Conservation (phyloP, 2,888 invertebrate species). For the Mimachlamys varia region DNA sequence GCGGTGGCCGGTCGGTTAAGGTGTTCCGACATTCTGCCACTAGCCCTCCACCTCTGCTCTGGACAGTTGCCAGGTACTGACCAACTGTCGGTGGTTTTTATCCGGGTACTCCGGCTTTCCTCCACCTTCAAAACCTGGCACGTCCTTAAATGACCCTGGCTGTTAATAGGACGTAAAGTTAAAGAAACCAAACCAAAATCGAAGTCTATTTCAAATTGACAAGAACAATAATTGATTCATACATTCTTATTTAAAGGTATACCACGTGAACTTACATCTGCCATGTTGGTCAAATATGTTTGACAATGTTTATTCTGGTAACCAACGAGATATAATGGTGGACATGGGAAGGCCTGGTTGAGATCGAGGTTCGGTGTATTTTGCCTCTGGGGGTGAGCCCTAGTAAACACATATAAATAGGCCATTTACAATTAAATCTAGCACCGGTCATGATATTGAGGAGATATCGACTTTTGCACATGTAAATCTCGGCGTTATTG, state of each 20-base stretch:
- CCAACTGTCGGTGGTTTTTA: too few relatives aligned
- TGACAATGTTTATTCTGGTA: neutral
- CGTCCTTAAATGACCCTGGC: too few relatives aligned
- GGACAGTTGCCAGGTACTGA: too few relatives aligned
- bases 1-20: too few relatives aligned
- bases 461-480: neutral
- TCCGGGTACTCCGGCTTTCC: too few relatives aligned
- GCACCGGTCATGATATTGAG: conserved; percentile 12
- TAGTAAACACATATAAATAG: neutral
- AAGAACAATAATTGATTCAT: neutral
- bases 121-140: too few relatives aligned
- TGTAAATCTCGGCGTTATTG: neutral
- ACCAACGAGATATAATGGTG: neutral
- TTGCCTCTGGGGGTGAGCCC: neutral
- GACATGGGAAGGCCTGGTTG: neutral
- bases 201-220: too few relatives aligned
- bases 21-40: too few relatives aligned
- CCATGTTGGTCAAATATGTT: neutral
- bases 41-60: too few relatives aligned
- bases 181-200: too few relatives aligned
- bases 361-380: neutral
- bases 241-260: neutral
- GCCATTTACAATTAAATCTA: conserved; percentile 8
- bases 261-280: too few relatives aligned
- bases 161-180: too few relatives aligned